Percentiles rank a stretch among this genome's conserved stretches.
phyloP scores from a whole-genome alignment of 2,113 vertebrate genomes.

The Xiphorhynchus elegans region DNA sequence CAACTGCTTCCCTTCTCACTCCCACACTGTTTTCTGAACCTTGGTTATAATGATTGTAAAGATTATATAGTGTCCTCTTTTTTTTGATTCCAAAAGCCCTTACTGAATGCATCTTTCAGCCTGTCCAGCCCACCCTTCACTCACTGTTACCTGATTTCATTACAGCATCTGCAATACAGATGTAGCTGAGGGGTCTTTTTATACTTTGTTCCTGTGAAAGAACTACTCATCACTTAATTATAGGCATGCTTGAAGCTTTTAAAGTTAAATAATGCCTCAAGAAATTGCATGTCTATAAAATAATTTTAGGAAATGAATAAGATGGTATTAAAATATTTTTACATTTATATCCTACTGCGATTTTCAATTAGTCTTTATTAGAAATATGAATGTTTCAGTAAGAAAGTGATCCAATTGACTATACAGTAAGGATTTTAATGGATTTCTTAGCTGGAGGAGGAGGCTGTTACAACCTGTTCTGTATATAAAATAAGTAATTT shows the following conservation, averaged over 20 bases:
- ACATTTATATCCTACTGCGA: not conserved
- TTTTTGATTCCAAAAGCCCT: not conserved
- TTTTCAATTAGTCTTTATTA: not conserved
- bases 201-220: not conserved
- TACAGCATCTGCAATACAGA: not conserved
- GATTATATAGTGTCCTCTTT: not conserved
- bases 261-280: not conserved
- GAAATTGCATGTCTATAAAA: not conserved
- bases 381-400: not conserved
- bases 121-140: not conserved
- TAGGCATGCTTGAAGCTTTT: not conserved
- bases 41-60: not conserved
- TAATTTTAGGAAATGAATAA: not conserved
- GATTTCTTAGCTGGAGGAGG: not conserved
- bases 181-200: not conserved
- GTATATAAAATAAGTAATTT: not conserved
- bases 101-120: not conserved
- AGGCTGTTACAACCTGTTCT: not conserved
- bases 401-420: not conserved
- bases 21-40: not conserved
- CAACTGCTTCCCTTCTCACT: not conserved
- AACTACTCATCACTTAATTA: not conserved
- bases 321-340: not conserved
- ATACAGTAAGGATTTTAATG: not conserved
- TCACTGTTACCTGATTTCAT: not conserved